These are phyloP conservation scores for Cataglyphis rosenhaueri DNA, from an alignment of 2,888 invertebrate species.

Conservation along the genomic window DNA sequence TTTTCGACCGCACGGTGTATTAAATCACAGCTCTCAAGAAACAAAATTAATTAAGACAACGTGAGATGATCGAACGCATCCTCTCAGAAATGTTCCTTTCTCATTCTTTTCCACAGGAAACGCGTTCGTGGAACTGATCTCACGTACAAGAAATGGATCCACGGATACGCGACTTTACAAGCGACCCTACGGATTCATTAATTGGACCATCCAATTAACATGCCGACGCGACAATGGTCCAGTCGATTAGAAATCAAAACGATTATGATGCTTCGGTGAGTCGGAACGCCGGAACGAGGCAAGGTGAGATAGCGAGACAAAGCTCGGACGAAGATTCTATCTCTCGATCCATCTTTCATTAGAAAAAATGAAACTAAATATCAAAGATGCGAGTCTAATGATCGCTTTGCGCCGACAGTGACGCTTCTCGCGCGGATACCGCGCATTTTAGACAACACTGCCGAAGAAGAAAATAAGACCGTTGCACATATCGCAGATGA, in stretches of 20 bases:
- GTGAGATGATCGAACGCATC: conserved; percentile 25
- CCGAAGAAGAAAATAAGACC: background rate
- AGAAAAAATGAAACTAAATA: conserved; percentile 84
- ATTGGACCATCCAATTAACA: conserved; percentile 81
- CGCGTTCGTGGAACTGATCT: conserved; percentile 29
- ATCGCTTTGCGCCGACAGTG: conserved; percentile 73
- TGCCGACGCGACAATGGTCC: conserved; percentile 78
- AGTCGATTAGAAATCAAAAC: conserved; percentile 83
- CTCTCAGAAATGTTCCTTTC: background rate
- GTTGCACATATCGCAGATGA: background rate
- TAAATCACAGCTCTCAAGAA: conserved; percentile 13
- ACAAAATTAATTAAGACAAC: conserved; percentile 45
- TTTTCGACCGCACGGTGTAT: background rate
- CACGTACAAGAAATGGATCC: background rate
- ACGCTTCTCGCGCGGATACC: conserved; percentile 67
- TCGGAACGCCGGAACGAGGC: conserved; percentile 71
- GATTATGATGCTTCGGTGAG: conserved; percentile 80
- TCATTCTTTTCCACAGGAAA: background rate
- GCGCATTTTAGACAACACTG: background rate
- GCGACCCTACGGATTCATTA: conserved; percentile 58
- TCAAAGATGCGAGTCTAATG: conserved; percentile 79
- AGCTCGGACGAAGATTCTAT: conserved; percentile 73
- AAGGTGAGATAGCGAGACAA: conserved; percentile 57
- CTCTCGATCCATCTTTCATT: conserved; percentile 80
- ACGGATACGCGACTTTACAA: conserved; percentile 17